These are phyloP conservation scores for Malachius bipustulatus DNA, from an alignment of 2,888 invertebrate species.

Conservation along the genomic window DNA sequence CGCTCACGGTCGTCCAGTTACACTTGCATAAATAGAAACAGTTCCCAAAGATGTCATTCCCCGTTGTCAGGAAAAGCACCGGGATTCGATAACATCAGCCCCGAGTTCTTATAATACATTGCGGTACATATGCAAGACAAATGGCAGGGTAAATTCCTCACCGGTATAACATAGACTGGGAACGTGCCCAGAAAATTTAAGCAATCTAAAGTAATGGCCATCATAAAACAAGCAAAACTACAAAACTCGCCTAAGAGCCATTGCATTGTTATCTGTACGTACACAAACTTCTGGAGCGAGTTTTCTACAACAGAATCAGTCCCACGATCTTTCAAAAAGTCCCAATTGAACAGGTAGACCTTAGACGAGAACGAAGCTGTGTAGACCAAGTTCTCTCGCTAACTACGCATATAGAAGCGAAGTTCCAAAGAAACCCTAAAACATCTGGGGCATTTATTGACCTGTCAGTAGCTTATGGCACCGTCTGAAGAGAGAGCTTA, in stretches of 20 bases:
- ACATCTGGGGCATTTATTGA: slow-evolving; percentile 5
- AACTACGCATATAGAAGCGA: slow-evolving; percentile 6
- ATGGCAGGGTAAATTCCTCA: neutral
- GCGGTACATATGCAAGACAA: neutral
- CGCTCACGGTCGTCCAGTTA: slow-evolving; percentile 6
- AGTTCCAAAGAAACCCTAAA: slow-evolving; percentile 7
- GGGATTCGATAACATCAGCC: slow-evolving; percentile 7
- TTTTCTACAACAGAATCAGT: slow-evolving; percentile 9
- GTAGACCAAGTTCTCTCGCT: slow-evolving; percentile 9
- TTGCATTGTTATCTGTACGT: slow-evolving; percentile 8
- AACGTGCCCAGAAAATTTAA: too few species aligned
- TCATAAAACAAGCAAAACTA: slow-evolving; percentile 13
- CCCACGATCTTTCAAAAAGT: neutral
- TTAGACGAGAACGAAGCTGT: slow-evolving; percentile 7
- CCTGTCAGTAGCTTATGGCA: too few species aligned
- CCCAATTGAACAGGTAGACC: slow-evolving; percentile 10
- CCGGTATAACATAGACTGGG: neutral
- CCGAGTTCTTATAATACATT: slow-evolving; percentile 4
- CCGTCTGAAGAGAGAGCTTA: too few species aligned
- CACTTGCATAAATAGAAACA: slow-evolving; percentile 2
- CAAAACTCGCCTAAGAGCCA: slow-evolving; percentile 10
- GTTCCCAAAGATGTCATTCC: neutral
- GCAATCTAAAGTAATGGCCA: slow-evolving; percentile 11
- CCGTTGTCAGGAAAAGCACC: slow-evolving; percentile 8
- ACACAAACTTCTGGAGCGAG: slow-evolving; percentile 10